Conservation (phyloP, 2,797 vertebrate species). For the Merluccius polli region DNA sequence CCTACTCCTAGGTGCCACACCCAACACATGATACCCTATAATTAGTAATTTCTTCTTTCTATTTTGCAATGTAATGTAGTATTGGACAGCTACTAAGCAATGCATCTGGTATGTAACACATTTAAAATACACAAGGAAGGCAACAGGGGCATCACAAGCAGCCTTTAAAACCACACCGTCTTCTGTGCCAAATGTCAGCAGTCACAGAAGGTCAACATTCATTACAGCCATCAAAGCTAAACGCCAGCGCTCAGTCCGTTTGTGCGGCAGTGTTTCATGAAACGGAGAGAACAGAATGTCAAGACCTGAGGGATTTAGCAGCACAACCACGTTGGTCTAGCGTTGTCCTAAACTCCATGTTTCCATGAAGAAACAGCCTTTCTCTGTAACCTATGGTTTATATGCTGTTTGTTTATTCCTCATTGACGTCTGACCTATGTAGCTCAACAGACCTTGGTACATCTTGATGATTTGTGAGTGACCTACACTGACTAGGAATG, state of each 20-base stretch:
- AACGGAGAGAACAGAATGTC: not conserved
- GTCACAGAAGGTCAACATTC: not conserved
- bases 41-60: not conserved
- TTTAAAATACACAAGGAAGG: not conserved
- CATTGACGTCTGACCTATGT: not conserved
- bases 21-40: not conserved
- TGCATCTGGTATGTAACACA: not conserved
- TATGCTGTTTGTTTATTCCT: not conserved
- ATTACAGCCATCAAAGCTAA: constrained; percentile 4
- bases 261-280: constrained; percentile 4
- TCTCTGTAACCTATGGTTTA: not conserved
- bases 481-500: not conserved
- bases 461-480: not conserved
- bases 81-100: not conserved
- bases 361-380: not conserved
- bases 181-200: not conserved
- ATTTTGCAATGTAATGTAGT: not conserved
- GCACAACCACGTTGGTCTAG: not conserved
- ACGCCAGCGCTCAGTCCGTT: constrained; percentile 1
- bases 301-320: constrained; percentile 2
- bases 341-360: not conserved
- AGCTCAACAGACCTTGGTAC: not conserved
- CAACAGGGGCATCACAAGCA: constrained; percentile 18
- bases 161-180: constrained; percentile 25
- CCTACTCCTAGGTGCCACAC: not conserved